Evolutionary conservation across 2,888 invertebrate species (phyloP), one percentile per base, ranked within the genome.

Genomic region (Caenorhabditis japonica): DNA sequence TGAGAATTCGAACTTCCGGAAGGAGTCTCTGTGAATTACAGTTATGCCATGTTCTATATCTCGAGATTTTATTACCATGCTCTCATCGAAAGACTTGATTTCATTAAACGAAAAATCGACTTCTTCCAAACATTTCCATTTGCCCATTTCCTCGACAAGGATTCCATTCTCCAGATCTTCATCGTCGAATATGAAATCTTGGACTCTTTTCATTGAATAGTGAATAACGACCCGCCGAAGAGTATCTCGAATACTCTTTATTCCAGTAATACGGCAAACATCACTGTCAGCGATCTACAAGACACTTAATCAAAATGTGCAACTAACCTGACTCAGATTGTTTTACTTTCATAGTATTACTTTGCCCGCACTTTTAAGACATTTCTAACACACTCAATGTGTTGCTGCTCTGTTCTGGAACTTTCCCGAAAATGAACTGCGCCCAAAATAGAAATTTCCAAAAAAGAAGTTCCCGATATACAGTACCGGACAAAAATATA

Each of bases 61-160:
- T n/a, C n/a, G n/a, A n/a, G n/a, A n/a, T n/a, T n/a, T n/a, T n/a
- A n/a, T n/a, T 87, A 92, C 92, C 81, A 95, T 92, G 23, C 93
- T 92, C 87, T 92, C 91, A 89, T 94, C 94, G 62, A 95, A 92
- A 68, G 91, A 90, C 51, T 91, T 91, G 68, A 95, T 91, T 83
- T 92, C 91, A 90, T 94, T 95, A 82, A 92, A 91, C 30, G 93
- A 93, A 79, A 94, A 91, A 88, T 94, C 92, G 27, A 93, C 90
- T 66, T 91, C 90, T 8, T 91, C 91, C 1, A 95, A 81, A 52
- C 83, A 89, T 27, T 61, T 56, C 79, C 79, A 81, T 89, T 55
- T 41, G 10, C 61, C 76, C 51, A 77, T 64, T 19, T 76, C 69
- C 17, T 73, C 72, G 10, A 79, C 56, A 15, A 58, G 34, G 27